These are phyloP conservation scores for Rhynchophorus ferrugineus DNA, from an alignment of 1,140 invertebrate species.

Conservation along the genomic window DNA sequence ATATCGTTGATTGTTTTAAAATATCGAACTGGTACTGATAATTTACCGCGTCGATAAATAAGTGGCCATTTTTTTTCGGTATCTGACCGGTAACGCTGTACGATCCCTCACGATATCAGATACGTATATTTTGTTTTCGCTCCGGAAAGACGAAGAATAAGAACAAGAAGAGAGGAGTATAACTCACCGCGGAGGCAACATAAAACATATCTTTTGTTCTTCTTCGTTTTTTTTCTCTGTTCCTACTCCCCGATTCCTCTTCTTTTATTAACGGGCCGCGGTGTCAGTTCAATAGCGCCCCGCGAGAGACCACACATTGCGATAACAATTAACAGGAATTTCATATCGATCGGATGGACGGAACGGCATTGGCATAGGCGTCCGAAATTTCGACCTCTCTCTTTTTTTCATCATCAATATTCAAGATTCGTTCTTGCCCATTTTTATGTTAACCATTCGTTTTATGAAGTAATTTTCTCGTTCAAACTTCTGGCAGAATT, in stretches of 20 bases:
- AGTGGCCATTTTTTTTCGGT: slow-evolving; percentile 9
- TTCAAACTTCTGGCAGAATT: no score
- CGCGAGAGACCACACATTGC: slow-evolving; percentile 25
- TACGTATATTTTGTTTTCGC: no score
- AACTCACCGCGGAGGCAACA: slow-evolving; percentile 15
- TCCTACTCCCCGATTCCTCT: slow-evolving; percentile 5
- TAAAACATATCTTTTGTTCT: slow-evolving; percentile 23
- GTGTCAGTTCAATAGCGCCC: slow-evolving; percentile 22
- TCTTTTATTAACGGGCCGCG: slow-evolving; percentile 22
- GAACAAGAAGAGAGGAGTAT: no score
- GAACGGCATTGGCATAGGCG: no score
- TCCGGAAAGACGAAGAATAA: slow-evolving; percentile 7
- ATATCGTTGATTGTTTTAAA: no score
- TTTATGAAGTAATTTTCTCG: no score
- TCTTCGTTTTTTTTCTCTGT: slow-evolving; percentile 12
- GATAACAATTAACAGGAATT: slow-evolving; percentile 27
- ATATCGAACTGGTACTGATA: slow-evolving; percentile 2
- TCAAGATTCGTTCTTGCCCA: no score
- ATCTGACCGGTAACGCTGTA: slow-evolving; percentile 12
- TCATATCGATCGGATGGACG: slow-evolving; percentile 22
- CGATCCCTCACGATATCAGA: slow-evolving; percentile 15
- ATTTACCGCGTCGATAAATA: slow-evolving; percentile 15
- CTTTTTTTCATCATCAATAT: no score
- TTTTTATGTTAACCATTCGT: no score
- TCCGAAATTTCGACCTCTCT: no score